A percentile compares a stretch with the other conserved stretches of the same genome.
Evolutionary conservation across 2,113 vertebrate genomes (phyloP).

Genomic region (Cepphus grylle): DNA sequence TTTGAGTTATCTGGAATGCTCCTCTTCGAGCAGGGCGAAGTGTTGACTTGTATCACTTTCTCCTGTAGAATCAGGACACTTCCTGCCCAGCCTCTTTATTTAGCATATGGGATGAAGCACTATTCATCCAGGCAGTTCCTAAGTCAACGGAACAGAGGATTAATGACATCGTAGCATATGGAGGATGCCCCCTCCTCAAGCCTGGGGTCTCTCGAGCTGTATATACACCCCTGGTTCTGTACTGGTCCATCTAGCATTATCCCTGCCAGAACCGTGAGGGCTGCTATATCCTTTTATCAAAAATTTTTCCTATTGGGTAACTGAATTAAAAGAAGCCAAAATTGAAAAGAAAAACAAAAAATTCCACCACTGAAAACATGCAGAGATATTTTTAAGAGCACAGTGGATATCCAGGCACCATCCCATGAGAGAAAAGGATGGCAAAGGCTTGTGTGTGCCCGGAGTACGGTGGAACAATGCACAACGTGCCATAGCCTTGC

Average conservation of each 20-base stretch:
- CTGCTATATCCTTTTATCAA: not conserved
- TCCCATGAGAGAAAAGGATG: not conserved
- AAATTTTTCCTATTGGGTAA: not conserved
- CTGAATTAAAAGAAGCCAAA: not conserved
- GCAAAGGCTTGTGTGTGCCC: not conserved
- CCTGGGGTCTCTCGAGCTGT: not conserved
- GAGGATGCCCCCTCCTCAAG: not conserved
- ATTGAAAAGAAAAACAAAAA: not conserved
- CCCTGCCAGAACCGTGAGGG: not conserved
- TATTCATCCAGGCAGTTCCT: not conserved
- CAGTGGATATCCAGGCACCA: not conserved
- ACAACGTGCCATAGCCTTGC: not conserved
- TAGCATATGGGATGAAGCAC: not conserved
- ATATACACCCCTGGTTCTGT: not conserved
- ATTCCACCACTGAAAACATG: not conserved
- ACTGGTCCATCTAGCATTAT: not conserved
- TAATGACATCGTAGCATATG: not conserved
- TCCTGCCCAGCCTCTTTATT: not conserved
- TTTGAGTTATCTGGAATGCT: not conserved
- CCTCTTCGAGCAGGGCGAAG: not conserved
- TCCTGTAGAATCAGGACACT: not conserved
- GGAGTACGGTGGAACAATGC: not conserved
- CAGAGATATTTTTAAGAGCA: not conserved
- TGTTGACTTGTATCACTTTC: not conserved
- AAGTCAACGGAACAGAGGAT: not conserved